Base-by-base conservation (phyloP, 2,888 invertebrate species). In the Latrodectus elegans region DNA sequence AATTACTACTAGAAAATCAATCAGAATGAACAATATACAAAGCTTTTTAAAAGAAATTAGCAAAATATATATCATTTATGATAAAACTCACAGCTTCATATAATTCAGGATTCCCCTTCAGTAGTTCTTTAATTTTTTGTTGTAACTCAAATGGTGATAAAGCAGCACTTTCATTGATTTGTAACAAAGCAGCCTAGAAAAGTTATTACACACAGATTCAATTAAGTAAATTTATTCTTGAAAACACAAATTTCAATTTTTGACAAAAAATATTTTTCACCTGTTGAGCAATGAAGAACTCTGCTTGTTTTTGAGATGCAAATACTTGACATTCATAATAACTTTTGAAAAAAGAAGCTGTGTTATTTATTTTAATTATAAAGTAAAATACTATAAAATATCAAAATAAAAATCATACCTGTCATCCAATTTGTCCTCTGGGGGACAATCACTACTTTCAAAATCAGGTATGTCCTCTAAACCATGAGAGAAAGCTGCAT, bases 271-370 rank as follows among this genome's bases (percentile, higher is more conserved):
- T n/a, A 67, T 10, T 67, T 67, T 67, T 83, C 85, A 92, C 92
- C 91, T 97, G 97, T 91, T 96, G 96, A 0, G 96, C 95, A 83
- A 97, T 95, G 91, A 97, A 96, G 75, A 96, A 93, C 92, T 97
- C 97, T 0, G 97, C 97, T 93, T 97, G 97, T 91, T 96, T 95
- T 89, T 95, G 95, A 1, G 97, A 96, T 72, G 90, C 89, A 26
- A 89, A 68, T 12, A 90, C 88, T 72, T 88, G 84, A 70, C 76
- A 71, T 38, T 89, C 79, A 38, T 38, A 71, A 74, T 74, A 73
- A 67, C 83, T 81, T 22, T n/a, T n/a, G n/a, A n/a, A n/a, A n/a
- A 15, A 60, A 71, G 74, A 77, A 15, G 53, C 73, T 11, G 65
- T 14, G 12, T 22, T 2, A 60, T 17, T 22, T 73, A 73, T 64